These are phyloP conservation scores for Lycocerus yunnanus DNA, from an alignment of 2,888 invertebrate species.

Conservation along the genomic window DNA sequence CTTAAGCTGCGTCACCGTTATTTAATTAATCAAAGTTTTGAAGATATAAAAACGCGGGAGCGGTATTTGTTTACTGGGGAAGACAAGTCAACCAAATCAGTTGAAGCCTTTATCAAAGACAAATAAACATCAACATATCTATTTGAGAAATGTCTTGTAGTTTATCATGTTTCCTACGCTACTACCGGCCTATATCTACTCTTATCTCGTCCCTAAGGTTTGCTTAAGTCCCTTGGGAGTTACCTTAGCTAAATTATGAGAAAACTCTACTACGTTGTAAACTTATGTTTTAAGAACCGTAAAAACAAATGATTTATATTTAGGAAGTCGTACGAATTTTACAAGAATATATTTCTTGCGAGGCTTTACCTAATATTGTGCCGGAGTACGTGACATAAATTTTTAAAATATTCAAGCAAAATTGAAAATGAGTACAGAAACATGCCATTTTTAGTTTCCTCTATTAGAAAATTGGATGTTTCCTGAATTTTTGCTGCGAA, in stretches of 20 bases:
- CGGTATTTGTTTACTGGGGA: background rate
- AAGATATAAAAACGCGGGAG: background rate
- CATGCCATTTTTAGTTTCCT: background rate
- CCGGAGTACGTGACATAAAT: background rate
- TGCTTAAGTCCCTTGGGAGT: slow-evolving; percentile 31
- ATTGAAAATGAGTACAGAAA: background rate
- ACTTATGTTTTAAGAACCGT: slow-evolving; percentile 41
- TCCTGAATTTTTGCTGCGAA: too few species aligned
- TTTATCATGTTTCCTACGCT: slow-evolving; percentile 37
- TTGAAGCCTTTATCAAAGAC: slow-evolving; percentile 21
- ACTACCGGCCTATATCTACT: slow-evolving; percentile 27
- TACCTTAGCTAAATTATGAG: slow-evolving; percentile 41
- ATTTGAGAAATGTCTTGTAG: slow-evolving; percentile 37
- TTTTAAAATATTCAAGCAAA: background rate
- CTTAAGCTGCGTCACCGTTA: background rate
- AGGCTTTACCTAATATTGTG: background rate
- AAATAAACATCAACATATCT: slow-evolving; percentile 29
- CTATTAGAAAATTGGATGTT: background rate
- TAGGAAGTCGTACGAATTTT: background rate
- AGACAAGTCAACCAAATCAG: background rate
- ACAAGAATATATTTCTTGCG: background rate
- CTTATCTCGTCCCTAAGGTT: slow-evolving; percentile 29
- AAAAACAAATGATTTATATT: slow-evolving; percentile 23
- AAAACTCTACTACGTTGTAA: slow-evolving; percentile 40
- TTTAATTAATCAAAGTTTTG: background rate